Evolutionary conservation across 2,797 vertebrate genomes (phyloP), one percentile per base, ranked within the genome.

Genomic region (Carduelis carduelis): DNA sequence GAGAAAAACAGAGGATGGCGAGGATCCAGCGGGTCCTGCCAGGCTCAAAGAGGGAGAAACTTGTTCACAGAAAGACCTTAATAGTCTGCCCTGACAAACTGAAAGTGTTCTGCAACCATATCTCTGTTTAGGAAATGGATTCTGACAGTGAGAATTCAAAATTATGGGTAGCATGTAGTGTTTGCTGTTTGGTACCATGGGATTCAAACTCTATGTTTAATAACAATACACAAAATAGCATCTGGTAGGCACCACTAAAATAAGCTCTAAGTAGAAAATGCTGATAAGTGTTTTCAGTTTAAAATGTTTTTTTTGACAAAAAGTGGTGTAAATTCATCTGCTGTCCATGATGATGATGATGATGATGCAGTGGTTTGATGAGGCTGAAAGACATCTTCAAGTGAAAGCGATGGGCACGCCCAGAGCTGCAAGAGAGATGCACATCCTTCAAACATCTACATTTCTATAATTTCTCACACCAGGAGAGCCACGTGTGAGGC

Each of bases 141-240:
- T 88, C 85, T 91, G 95, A 77, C 91, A 63, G 87, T 64, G 83
- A 90, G 89, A 87, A 86, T 82, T 90, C 52, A 43, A 56, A 89
- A 90, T 79, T 66, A 56, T 53, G 94, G 70, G 66, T 84, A 81
- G 44, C 27, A 3, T 66, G 72, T 74, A 91, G 66, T 77, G 83
- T 86, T 95, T 94, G 77, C 80, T 94, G 61, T 18, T 88, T 83
- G 41, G 44, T 94, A 34, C 39, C 59, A 64, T 19, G 74, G 66
- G 70, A 66, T 94, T 88, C 52, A 86, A 94, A 76, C 87, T 61
- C 93, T 64, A 65, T 96, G 92, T 96, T 96, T 96, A 90, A 95
- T 89, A 95, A 96, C 91, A 96, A 93, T 94, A 63, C 47, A 37
- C 82, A 69, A 87, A 96, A 91, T 88, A 93, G 87, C 95, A 96